Evolutionary conservation across 2,113 vertebrate species (phyloP).

Genomic region (Microcebus tavaratra): DNA sequence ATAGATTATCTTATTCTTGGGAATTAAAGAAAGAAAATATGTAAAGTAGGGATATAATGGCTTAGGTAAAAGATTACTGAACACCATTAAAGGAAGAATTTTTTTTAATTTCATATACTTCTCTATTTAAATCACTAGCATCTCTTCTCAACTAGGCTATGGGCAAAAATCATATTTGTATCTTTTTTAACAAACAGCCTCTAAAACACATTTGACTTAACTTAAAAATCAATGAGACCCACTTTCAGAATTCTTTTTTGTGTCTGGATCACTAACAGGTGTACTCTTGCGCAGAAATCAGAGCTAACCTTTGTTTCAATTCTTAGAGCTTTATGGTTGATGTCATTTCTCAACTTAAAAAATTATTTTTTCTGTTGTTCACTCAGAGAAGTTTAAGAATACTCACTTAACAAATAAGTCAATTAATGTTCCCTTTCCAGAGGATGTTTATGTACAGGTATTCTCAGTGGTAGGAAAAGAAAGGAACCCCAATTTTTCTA

Average conservation of each 20-base stretch:
- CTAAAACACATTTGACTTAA: neutral
- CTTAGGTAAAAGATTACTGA: neutral
- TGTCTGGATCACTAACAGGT: neutral
- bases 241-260: neutral
- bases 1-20: neutral
- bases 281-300: neutral
- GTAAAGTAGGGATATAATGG: neutral
- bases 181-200: neutral
- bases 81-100: neutral
- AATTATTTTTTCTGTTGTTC: neutral
- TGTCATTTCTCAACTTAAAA: neutral
- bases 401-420: neutral
- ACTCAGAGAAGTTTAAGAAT: neutral
- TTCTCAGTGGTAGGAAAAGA: neutral
- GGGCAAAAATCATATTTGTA: neutral
- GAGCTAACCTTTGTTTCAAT: neutral
- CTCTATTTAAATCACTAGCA: neutral
- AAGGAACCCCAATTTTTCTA: neutral
- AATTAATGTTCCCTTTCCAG: neutral
- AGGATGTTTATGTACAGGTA: constrained; percentile 3
- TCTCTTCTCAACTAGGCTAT: neutral
- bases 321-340: neutral
- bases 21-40: neutral
- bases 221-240: neutral
- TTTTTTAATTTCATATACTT: neutral